Evolutionary conservation across 2,888 invertebrate genomes (phyloP).

Genomic region (Micropterix aruncella): DNA sequence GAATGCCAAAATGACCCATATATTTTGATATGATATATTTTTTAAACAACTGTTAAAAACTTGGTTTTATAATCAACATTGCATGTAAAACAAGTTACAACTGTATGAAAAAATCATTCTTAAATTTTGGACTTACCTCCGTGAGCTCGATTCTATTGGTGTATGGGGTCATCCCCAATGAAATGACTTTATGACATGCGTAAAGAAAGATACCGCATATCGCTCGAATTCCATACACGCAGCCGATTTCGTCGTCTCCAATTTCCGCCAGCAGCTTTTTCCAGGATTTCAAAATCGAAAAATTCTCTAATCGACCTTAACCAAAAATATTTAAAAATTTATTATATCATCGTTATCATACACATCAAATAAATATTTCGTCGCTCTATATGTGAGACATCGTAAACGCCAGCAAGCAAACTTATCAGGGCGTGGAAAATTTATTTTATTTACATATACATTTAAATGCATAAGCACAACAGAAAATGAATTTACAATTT

Average conservation of each 20-base stretch:
- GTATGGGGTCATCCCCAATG: slow-evolving; percentile 45
- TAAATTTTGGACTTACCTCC: slow-evolving; percentile 27
- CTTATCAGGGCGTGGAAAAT: neutral
- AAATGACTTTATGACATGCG: slow-evolving; percentile 50
- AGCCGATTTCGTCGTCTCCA: slow-evolving; percentile 40
- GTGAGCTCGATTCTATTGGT: slow-evolving; percentile 45
- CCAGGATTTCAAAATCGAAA: slow-evolving; percentile 51
- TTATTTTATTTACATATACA: no score
- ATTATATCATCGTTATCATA: neutral
- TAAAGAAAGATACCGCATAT: slow-evolving; percentile 47
- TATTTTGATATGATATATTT: no score
- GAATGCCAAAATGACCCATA: no score
- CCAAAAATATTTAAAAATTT: slow-evolving; percentile 9
- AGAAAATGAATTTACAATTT: no score
- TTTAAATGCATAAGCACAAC: slow-evolving; percentile 1
- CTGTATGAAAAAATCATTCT: no score
- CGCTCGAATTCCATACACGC: slow-evolving; percentile 58
- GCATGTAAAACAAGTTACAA: no score
- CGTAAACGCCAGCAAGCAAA: neutral
- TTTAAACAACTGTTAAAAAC: no score
- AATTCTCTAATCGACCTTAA: slow-evolving; percentile 35
- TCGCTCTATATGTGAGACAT: no score
- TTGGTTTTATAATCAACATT: no score
- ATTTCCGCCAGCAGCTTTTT: slow-evolving; percentile 39
- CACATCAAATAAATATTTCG: no score